Percentiles rank a stretch among this genome's conserved stretches.
These are phyloP conservation scores for Serranus cabrilla DNA, from an alignment of 2,797 vertebrate genomes.

Conservation along the genomic window DNA sequence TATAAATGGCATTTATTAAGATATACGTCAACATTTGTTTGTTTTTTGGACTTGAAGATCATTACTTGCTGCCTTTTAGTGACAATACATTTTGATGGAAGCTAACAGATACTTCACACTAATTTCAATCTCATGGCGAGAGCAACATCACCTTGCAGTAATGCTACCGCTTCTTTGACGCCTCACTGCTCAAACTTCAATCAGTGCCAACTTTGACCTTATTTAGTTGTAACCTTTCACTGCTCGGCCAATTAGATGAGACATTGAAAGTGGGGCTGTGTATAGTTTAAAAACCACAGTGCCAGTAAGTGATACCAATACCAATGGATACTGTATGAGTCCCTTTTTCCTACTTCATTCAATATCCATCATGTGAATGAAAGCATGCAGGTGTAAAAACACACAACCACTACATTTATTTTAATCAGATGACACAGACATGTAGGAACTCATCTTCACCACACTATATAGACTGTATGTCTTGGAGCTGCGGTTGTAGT, in stretches of 20 bases:
- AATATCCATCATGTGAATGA: too few species aligned
- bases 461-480: too few species aligned
- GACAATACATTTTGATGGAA: not conserved
- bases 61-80: not conserved
- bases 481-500: too few species aligned
- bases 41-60: not conserved
- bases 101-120: not conserved
- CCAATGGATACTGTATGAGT: too few species aligned
- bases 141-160: not conserved
- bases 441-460: too few species aligned
- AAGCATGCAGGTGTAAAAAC: too few species aligned
- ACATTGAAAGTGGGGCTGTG: not conserved
- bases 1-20: not conserved
- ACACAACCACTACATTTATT: too few species aligned
- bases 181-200: constrained; percentile 6
- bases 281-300: too few species aligned
- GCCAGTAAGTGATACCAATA: too few species aligned
- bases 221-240: constrained; percentile 16
- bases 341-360: too few species aligned
- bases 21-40: not conserved
- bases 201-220: constrained; percentile 20
- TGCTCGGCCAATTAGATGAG: constrained; percentile 20
- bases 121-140: not conserved
- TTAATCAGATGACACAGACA: too few species aligned
- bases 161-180: not conserved